These are phyloP conservation scores for Eustalomyia histrio DNA, from an alignment of 2,888 invertebrate genomes.

Conservation along the genomic window DNA sequence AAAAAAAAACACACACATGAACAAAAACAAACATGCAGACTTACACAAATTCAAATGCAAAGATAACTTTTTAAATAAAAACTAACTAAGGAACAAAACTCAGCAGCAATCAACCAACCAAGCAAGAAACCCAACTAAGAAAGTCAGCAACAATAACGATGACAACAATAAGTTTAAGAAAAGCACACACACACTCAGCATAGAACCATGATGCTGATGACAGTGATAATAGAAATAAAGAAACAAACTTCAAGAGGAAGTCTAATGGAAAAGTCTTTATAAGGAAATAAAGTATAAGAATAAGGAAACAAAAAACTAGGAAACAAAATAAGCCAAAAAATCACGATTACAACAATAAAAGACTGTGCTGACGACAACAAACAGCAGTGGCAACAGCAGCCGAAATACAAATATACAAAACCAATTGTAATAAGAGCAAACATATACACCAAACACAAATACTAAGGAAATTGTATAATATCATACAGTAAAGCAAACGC, in stretches of 20 bases:
- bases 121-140: conserved; percentile 6
- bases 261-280: conserved; percentile 33
- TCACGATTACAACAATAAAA: conserved; percentile 15
- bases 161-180: conserved; percentile 40
- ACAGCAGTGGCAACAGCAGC: background rate
- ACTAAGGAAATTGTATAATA: background rate
- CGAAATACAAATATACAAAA: background rate
- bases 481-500: background rate
- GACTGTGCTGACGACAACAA: conserved; percentile 4
- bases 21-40: background rate
- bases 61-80: conserved; percentile 28
- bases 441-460: background rate
- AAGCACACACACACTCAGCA: conserved; percentile 8
- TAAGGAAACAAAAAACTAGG: conserved; percentile 6
- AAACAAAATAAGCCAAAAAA: conserved; percentile 1
- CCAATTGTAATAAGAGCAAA: background rate
- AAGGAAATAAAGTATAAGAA: conserved; percentile 24
- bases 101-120: conserved; percentile 17
- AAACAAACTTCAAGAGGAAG: conserved; percentile 54
- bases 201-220: conserved; percentile 34
- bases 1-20: background rate
- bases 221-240: conserved; percentile 53
- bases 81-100: conserved; percentile 2
- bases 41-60: conserved; percentile 19
- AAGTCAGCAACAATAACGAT: background rate